Conservation (phyloP, 2,888 invertebrate genomes). For the Drosophila austrosaltans region DNA sequence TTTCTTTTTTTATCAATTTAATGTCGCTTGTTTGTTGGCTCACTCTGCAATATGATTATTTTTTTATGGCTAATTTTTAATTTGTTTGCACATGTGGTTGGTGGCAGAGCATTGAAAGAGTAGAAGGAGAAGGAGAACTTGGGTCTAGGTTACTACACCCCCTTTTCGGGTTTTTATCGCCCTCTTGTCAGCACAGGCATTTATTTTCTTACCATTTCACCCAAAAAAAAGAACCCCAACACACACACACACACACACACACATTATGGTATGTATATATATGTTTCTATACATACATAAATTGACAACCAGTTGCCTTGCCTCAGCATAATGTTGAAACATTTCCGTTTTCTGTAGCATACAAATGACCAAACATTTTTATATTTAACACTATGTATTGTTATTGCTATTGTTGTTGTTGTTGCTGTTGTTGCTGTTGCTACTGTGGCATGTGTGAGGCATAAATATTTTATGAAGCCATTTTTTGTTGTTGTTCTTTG, state of each 20-base stretch:
- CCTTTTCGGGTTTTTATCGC: conserved; percentile 45
- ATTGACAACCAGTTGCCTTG: conserved; percentile 73
- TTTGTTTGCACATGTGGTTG: conserved; percentile 75
- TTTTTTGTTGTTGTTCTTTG: conserved; percentile 46
- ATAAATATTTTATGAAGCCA: conserved; percentile 74
- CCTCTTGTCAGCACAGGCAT: conserved; percentile 48
- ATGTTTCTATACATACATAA: conserved; percentile 28
- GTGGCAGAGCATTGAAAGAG: neutral
- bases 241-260: neutral
- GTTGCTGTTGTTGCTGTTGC: conserved; percentile 18
- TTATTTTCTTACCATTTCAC: conserved; percentile 31
- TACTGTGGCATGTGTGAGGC: conserved; percentile 30
- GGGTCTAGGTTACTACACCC: neutral
- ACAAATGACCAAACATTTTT: conserved; percentile 62
- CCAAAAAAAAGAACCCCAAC: neutral
- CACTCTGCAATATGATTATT: conserved; percentile 68
- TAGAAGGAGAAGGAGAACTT: neutral
- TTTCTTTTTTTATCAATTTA: conserved; percentile 68
- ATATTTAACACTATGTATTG: conserved; percentile 62
- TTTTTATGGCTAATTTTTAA: conserved; percentile 78
- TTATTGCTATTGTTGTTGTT: conserved; percentile 31
- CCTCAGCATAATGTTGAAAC: conserved; percentile 53
- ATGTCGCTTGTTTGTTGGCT: conserved; percentile 54
- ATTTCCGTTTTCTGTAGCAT: conserved; percentile 56
- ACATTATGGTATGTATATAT: conserved; percentile 40